These are phyloP conservation scores for Lutraria lutraria DNA, from an alignment of 2,888 invertebrate genomes.

Conservation along the genomic window DNA sequence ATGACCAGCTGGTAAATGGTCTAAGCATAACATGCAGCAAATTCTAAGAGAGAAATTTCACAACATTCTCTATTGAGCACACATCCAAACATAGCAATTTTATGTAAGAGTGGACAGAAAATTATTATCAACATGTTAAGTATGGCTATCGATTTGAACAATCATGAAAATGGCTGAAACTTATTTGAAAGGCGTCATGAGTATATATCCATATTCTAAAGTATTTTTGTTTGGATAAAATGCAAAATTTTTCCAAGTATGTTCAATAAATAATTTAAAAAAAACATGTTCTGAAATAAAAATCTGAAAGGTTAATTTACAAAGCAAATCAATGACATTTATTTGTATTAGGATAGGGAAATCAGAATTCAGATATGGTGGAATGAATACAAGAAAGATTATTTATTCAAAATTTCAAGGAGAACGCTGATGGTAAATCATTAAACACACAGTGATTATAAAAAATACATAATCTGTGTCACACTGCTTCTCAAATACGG, in stretches of 20 bases:
- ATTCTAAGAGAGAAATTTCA: too few species aligned
- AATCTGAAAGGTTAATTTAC: neutral
- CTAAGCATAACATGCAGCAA: too few species aligned
- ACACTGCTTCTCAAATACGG: neutral
- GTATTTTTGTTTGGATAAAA: too few species aligned
- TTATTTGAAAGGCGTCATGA: too few species aligned
- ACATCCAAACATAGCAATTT: too few species aligned
- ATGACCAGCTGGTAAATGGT: too few species aligned
- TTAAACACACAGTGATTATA: neutral
- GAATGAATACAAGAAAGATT: neutral
- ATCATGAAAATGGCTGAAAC: too few species aligned
- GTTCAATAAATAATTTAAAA: neutral
- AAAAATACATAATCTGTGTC: conserved; percentile 9
- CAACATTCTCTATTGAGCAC: too few species aligned
- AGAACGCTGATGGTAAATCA: neutral
- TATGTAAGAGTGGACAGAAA: too few species aligned
- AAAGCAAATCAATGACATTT: neutral
- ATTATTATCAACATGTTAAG: too few species aligned
- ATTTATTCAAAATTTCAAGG: neutral
- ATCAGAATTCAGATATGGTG: neutral
- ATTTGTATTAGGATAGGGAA: neutral
- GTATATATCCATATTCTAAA: too few species aligned
- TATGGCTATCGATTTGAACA: too few species aligned
- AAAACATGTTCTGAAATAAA: conserved; percentile 4
- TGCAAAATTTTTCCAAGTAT: neutral